phyloP scores from a whole-genome alignment of 2,113 vertebrate genomes.

The Xenus cinereus region DNA sequence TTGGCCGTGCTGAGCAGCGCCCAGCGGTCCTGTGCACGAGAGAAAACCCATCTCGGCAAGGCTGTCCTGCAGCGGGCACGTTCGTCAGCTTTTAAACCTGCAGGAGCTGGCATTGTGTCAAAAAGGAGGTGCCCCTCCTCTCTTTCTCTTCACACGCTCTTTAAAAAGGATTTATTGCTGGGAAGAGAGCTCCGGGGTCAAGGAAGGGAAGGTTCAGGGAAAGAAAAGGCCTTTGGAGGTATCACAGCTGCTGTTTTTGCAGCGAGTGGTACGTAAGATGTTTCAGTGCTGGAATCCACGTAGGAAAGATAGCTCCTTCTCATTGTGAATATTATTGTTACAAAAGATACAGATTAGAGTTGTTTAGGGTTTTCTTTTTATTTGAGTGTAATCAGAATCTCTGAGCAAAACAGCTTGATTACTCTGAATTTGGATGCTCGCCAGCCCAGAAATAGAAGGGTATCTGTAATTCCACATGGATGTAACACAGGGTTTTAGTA shows the following conservation, averaged over 20 bases:
- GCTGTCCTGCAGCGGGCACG: not conserved
- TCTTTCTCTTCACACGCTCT: not conserved
- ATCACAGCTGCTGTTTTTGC: not conserved
- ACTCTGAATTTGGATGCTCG: not conserved
- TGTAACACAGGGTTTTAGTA: not conserved
- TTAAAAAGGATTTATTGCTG: conserved; percentile 9
- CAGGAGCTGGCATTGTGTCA: not conserved
- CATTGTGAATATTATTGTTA: not conserved
- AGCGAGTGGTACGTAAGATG: not conserved
- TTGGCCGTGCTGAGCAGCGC: not conserved
- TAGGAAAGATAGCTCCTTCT: not conserved
- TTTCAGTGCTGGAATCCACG: not conserved
- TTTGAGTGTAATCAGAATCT: not conserved
- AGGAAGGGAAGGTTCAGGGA: conserved; percentile 25
- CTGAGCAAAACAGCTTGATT: not conserved
- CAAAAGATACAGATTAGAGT: not conserved
- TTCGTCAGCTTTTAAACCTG: not conserved
- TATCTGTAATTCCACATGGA: not conserved
- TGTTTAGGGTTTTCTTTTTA: not conserved
- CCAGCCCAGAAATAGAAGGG: conserved; percentile 6
- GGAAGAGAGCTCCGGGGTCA: conserved; percentile 5
- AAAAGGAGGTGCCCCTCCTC: not conserved
- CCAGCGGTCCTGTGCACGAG: accelerated
- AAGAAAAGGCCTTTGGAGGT: not conserved
- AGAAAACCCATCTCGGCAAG: not conserved